These are phyloP conservation scores for Luehdorfia chinensis DNA, from an alignment of 1,140 invertebrate species.

Conservation along the genomic window DNA sequence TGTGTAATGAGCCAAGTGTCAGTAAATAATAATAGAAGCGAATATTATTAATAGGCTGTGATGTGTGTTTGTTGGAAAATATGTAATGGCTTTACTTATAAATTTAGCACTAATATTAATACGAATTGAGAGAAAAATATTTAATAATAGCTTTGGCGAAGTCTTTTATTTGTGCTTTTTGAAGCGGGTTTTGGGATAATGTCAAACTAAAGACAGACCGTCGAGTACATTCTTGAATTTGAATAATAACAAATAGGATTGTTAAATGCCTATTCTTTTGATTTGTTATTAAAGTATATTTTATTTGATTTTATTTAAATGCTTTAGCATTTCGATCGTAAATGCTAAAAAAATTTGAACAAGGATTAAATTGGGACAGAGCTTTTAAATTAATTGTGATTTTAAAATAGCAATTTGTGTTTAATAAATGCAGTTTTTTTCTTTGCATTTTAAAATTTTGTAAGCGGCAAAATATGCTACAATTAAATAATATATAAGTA, in stretches of 20 bases:
- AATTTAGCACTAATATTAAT: conserved; percentile 9
- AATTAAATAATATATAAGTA: conserved; percentile 20
- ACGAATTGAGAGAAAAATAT: neutral
- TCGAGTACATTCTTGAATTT: conserved; percentile 10
- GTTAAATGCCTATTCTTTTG: conserved; percentile 6
- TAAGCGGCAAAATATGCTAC: too few relatives aligned
- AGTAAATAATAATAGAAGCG: conserved; percentile 11
- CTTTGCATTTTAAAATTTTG: too few relatives aligned
- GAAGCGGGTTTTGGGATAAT: neutral
- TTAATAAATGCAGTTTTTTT: too few relatives aligned
- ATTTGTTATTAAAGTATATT: neutral
- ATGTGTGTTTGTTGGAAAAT: conserved; percentile 1
- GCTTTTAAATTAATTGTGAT: too few relatives aligned
- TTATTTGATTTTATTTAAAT: too few relatives aligned
- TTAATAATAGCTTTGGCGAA: neutral
- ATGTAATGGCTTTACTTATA: conserved; percentile 7
- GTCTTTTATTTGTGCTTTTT: conserved; percentile 1
- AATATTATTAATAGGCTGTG: neutral
- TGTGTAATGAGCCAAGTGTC: conserved; percentile 38
- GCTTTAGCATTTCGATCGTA: too few relatives aligned
- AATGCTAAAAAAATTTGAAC: too few relatives aligned
- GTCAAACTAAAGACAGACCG: conserved; percentile 8
- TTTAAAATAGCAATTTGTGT: too few relatives aligned
- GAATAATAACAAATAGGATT: conserved; percentile 6
- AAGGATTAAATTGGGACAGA: too few relatives aligned